Percentiles rank a stretch among this genome's conserved stretches.
Conservation (phyloP, 2,888 invertebrate species). For the Amblyjoppa proteus region DNA sequence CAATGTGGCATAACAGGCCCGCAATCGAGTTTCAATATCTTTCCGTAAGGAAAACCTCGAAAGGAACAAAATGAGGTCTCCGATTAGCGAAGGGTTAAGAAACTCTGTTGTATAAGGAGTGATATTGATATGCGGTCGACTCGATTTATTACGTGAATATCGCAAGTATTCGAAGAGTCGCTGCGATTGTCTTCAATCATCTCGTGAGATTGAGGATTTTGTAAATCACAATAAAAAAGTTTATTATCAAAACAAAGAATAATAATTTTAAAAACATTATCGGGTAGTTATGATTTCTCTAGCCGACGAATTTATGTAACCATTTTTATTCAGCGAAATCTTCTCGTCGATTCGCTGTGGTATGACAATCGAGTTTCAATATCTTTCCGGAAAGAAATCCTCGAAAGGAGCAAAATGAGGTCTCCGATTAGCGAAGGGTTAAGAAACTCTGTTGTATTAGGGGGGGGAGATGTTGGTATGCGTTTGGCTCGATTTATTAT, state of each 20-base stretch:
- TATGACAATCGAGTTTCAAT: background rate
- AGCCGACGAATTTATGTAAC: too few species aligned
- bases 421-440: background rate
- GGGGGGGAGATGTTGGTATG: conserved; percentile 71
- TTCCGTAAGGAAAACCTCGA: background rate
- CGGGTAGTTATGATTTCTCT: too few species aligned
- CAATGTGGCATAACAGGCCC: background rate
- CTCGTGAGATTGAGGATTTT: too few species aligned
- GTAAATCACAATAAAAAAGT: too few species aligned
- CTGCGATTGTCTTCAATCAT: too few species aligned
- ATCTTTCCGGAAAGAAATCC: background rate
- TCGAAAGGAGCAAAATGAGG: background rate
- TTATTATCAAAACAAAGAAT: too few species aligned
- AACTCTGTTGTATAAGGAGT: conserved; percentile 23
- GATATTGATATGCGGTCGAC: conserved; percentile 68
- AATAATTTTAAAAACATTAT: too few species aligned
- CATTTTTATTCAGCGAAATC: too few species aligned
- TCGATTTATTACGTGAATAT: too few species aligned
- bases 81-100: conserved; percentile 3
- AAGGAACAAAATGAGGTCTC: background rate
- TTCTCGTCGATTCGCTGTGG: too few species aligned
- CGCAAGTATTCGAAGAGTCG: too few species aligned
- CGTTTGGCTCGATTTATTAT: conserved; percentile 82
- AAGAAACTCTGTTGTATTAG: conserved; percentile 13
- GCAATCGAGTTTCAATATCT: background rate